Evolutionary conservation across 2,113 vertebrate genomes (phyloP).

Genomic region (Paratilapia polleni): DNA sequence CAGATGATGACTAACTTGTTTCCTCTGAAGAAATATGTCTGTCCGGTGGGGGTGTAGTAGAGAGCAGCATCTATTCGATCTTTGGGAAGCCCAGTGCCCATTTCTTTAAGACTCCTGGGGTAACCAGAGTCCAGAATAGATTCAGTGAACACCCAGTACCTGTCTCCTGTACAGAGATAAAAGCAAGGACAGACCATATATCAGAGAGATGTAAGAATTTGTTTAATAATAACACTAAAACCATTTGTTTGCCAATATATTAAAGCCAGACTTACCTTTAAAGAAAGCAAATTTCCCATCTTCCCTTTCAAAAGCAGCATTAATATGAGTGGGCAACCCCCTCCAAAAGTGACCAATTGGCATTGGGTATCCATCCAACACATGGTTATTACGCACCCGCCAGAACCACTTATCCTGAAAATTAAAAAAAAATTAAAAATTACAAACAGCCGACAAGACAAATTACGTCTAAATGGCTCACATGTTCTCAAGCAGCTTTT

Average conservation of each 20-base stretch:
- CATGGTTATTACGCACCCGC: slow-evolving; percentile 86
- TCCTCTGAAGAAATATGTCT: slow-evolving; percentile 90
- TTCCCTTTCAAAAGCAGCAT: slow-evolving; percentile 89
- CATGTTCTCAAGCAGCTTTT: background rate
- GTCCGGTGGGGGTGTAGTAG: slow-evolving; percentile 88
- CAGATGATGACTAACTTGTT: slow-evolving; percentile 83
- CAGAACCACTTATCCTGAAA: slow-evolving; percentile 89
- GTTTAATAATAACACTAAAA: background rate
- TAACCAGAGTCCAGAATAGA: slow-evolving; percentile 84
- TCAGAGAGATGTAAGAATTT: background rate
- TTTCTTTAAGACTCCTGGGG: slow-evolving; percentile 84
- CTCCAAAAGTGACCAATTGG: slow-evolving; percentile 93
- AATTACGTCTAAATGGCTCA: background rate
- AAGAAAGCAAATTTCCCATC: slow-evolving; percentile 94
- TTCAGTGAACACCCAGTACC: slow-evolving; percentile 90
- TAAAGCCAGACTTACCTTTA: slow-evolving; percentile 81
- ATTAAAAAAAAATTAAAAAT: background rate
- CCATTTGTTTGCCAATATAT: background rate
- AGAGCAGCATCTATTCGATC: slow-evolving; percentile 90
- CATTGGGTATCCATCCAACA: slow-evolving; percentile 91
- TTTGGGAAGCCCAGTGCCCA: slow-evolving; percentile 86
- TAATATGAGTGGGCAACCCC: slow-evolving; percentile 84
- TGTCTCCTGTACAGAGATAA: slow-evolving; percentile 80
- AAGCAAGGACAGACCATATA: background rate
- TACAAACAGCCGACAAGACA: background rate